A percentile compares a stretch with the other conserved stretches of the same genome.
phyloP scores from a whole-genome alignment of 2,888 invertebrate genomes.

The Leptogaster cylindrica region DNA sequence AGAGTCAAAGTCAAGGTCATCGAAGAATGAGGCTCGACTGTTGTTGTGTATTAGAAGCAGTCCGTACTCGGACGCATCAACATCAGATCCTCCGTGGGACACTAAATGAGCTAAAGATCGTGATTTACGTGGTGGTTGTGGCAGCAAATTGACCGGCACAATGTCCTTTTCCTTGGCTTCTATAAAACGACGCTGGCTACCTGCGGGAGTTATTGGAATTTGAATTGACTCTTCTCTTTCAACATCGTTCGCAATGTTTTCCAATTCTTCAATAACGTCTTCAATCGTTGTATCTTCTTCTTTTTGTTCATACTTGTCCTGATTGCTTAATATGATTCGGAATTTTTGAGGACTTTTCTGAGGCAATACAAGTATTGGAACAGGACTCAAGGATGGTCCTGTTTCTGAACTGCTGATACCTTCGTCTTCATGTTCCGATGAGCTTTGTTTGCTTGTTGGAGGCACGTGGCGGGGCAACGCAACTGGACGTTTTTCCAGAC shows the following conservation, averaged over 20 bases:
- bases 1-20: conserved; percentile 67
- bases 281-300: conserved; percentile 78
- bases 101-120: conserved; percentile 75
- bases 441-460: conserved; percentile 62
- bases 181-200: conserved; percentile 57
- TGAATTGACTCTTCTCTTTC: conserved; percentile 68
- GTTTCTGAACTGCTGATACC: conserved; percentile 85
- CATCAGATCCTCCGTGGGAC: conserved; percentile 63
- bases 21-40: conserved; percentile 64
- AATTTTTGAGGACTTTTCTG: conserved; percentile 65
- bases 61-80: conserved; percentile 60
- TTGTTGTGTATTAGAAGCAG: conserved; percentile 64
- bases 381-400: conserved; percentile 74
- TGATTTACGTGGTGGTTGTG: conserved; percentile 80
- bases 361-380: conserved; percentile 63
- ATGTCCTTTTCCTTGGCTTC: conserved; percentile 69
- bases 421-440: conserved; percentile 84
- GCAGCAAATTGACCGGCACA: conserved; percentile 77
- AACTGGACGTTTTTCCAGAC: conserved; percentile 58
- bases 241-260: conserved; percentile 84
- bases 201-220: background rate
- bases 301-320: conserved; percentile 43
- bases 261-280: conserved; percentile 84
- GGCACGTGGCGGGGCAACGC: conserved; percentile 59
- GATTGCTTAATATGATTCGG: conserved; percentile 39